A percentile compares a stretch with the other conserved stretches of the same genome.
phyloP scores from a whole-genome alignment of 2,113 vertebrate species.

The Spilogale gracilis region DNA sequence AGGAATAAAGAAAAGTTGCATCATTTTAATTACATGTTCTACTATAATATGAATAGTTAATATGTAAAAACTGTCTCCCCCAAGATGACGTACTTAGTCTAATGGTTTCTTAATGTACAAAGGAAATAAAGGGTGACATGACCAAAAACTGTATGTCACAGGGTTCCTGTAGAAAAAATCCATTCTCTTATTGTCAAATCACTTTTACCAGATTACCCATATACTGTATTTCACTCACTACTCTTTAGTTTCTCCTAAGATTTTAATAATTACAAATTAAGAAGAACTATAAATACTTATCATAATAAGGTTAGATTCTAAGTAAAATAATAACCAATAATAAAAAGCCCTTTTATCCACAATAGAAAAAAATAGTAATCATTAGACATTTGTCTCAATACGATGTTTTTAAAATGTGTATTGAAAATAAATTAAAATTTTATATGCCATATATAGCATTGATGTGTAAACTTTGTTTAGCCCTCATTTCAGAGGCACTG shows the following conservation, averaged over 20 bases:
- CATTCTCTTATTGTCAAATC: conserved; percentile 71
- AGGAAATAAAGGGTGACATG: conserved; percentile 61
- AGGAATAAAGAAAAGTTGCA: conserved; percentile 8
- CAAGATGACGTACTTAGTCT: neutral
- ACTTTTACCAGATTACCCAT: conserved; percentile 49
- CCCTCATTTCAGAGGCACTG: conserved; percentile 80
- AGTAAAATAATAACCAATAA: conserved; percentile 42
- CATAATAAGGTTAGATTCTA: conserved; percentile 58
- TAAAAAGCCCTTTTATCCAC: conserved; percentile 52
- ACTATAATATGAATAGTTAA: conserved; percentile 44
- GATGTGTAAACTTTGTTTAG: conserved; percentile 78
- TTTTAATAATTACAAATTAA: conserved; percentile 77
- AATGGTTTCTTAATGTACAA: conserved; percentile 38
- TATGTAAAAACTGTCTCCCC: conserved; percentile 25
- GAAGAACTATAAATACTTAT: neutral
- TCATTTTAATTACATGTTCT: neutral
- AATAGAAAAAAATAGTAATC: conserved; percentile 8
- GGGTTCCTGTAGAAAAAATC: conserved; percentile 39
- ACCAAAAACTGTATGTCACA: conserved; percentile 62
- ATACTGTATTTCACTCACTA: neutral
- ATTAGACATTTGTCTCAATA: conserved; percentile 57
- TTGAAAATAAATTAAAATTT: conserved; percentile 50
- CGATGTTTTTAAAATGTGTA: conserved; percentile 41
- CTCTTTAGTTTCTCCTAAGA: conserved; percentile 12
- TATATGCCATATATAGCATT: conserved; percentile 68